These are phyloP conservation scores for Pseudonaja textilis DNA, from an alignment of 2,113 vertebrate species.

Conservation along the genomic window DNA sequence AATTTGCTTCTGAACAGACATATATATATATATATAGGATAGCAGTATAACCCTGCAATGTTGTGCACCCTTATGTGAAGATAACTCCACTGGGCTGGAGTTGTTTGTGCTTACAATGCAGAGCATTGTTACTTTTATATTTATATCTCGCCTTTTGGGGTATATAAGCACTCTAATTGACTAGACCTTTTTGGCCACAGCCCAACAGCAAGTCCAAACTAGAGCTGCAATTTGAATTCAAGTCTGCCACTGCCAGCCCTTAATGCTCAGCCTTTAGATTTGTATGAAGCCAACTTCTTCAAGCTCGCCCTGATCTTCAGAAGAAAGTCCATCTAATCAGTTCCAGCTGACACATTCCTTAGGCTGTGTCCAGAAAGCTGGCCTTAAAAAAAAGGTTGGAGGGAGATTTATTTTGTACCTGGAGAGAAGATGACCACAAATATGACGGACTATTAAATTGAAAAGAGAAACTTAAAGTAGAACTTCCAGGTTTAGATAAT, in stretches of 20 bases:
- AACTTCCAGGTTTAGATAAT: not conserved
- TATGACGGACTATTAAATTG: not conserved
- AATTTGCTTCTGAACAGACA: not conserved
- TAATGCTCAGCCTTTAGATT: not conserved
- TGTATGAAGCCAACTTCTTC: not conserved
- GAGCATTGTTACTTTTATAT: not conserved
- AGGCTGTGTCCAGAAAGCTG: slow-evolving; percentile 48
- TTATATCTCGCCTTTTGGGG: not conserved
- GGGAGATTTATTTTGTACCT: slow-evolving; percentile 40
- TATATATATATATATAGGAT: not conserved
- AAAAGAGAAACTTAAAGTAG: slow-evolving; percentile 6
- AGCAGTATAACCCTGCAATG: not conserved
- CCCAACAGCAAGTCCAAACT: not conserved
- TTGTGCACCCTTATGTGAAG: not conserved
- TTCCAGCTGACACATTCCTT: slow-evolving; percentile 54
- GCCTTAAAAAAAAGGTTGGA: slow-evolving; percentile 20
- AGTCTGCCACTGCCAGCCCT: not conserved
- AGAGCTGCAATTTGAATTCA: slow-evolving; percentile 8
- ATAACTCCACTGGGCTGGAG: not conserved
- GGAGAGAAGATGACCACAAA: slow-evolving; percentile 37
- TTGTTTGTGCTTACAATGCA: not conserved
- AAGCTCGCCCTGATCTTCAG: not conserved
- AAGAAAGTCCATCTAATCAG: slow-evolving; percentile 43
- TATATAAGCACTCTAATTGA: not conserved
- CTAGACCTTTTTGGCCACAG: not conserved